These are phyloP conservation scores for Campoletis raptor DNA, from an alignment of 2,888 invertebrate species.

Conservation along the genomic window DNA sequence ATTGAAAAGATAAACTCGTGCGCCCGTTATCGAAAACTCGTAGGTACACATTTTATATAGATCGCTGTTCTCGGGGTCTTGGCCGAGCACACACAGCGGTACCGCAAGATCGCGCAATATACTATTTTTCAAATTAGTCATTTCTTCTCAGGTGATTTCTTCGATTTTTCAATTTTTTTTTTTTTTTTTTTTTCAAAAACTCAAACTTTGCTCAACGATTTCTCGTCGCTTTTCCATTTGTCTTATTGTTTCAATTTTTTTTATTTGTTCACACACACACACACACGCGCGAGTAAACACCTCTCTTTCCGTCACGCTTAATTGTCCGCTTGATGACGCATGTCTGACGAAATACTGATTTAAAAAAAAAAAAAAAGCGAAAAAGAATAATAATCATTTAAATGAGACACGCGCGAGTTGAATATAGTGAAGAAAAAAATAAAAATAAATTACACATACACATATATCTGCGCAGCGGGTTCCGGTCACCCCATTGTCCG, in stretches of 20 bases:
- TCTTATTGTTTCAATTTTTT: not conserved
- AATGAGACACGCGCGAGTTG: constrained; percentile 20
- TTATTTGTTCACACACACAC: not conserved
- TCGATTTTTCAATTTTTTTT: not conserved
- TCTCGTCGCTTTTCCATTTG: not conserved
- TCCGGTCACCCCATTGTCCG: constrained; percentile 69
- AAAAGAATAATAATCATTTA: not conserved
- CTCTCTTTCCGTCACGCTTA: constrained; percentile 31
- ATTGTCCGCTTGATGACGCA: constrained; percentile 52
- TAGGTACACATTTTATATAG: constrained; percentile 45
- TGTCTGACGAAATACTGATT: constrained; percentile 28
- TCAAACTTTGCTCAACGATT: not conserved
- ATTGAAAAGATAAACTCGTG: constrained; percentile 76
- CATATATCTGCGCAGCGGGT: constrained; percentile 35
- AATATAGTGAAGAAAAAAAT: constrained; percentile 28
- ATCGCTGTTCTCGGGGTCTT: constrained; percentile 51
- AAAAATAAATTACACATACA: not conserved
- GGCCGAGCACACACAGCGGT: constrained; percentile 12
- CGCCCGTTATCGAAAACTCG: constrained; percentile 71
- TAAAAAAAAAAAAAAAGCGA: constrained; percentile 1
- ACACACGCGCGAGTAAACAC: not conserved
- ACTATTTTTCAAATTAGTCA: constrained; percentile 4
- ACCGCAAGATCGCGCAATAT: constrained; percentile 21
- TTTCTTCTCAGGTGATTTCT: not conserved
- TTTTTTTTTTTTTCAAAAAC: too few species aligned